Conservation (phyloP, 2,888 invertebrate species). For the Anaspis maculata region DNA sequence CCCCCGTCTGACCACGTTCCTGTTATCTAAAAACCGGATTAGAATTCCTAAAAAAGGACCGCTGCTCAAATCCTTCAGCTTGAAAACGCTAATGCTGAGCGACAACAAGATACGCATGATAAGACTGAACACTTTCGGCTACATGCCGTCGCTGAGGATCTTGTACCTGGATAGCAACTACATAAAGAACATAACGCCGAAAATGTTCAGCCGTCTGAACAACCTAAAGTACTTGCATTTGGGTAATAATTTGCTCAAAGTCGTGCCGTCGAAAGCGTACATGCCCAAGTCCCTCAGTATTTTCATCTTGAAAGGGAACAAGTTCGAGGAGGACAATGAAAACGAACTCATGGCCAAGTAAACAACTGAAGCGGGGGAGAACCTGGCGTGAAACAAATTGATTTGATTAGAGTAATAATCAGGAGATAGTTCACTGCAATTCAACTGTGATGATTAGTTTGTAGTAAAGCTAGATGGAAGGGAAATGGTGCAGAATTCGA, state of each 20-base stretch:
- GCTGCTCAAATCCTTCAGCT: constrained; percentile 24
- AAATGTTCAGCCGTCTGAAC: constrained; percentile 24
- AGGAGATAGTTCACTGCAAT: no score
- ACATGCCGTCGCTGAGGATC: constrained; percentile 26
- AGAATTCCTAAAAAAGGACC: constrained; percentile 25
- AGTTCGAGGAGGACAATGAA: background rate
- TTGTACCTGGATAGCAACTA: constrained; percentile 34
- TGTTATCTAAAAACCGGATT: constrained; percentile 23
- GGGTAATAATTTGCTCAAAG: constrained; percentile 24
- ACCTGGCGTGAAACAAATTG: no score
- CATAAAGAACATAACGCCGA: constrained; percentile 22
- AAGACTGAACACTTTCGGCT: constrained; percentile 25
- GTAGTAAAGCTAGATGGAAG: no score
- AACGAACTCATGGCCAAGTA: background rate
- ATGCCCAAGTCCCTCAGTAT: constrained; percentile 6
- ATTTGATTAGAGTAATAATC: no score
- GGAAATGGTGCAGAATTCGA: no score
- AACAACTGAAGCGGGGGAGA: no score
- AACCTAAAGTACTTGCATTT: constrained; percentile 32
- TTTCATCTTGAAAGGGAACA: constrained; percentile 12
- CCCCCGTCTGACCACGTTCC: constrained; percentile 26
- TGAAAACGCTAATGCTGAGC: constrained; percentile 31
- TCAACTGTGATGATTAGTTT: no score
- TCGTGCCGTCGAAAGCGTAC: constrained; percentile 5
- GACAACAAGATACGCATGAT: constrained; percentile 29